Conservation (phyloP, 2,797 vertebrate species). For the Sardinella longiceps region DNA sequence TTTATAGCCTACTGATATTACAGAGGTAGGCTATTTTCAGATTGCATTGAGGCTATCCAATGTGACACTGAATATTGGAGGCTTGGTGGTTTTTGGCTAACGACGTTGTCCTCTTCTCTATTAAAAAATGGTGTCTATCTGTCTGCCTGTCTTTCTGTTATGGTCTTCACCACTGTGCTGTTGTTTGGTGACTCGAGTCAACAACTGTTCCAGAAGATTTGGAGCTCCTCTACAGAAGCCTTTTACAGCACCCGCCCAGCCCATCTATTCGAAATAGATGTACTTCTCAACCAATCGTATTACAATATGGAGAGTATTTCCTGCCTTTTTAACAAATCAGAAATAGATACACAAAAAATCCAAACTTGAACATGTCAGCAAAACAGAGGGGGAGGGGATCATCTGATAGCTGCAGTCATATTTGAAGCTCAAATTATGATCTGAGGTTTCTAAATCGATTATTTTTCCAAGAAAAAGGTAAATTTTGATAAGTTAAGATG, state of each 20-base stretch:
- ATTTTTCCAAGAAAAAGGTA: conserved; percentile 63
- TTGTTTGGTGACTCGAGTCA: background rate
- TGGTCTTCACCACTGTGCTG: too few species aligned
- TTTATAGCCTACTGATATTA: too few species aligned
- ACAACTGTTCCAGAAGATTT: conserved; percentile 53
- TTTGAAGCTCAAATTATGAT: conserved; percentile 68
- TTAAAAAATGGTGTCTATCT: background rate
- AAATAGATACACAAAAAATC: conserved; percentile 49
- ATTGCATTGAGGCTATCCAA: too few species aligned
- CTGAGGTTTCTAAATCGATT: conserved; percentile 48
- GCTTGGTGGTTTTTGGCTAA: too few species aligned
- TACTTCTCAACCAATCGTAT: conserved; percentile 58
- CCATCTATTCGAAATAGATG: conserved; percentile 46
- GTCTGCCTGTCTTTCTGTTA: background rate
- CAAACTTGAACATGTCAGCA: conserved; percentile 71
- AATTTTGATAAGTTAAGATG: conserved; percentile 33
- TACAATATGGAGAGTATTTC: conserved; percentile 52
- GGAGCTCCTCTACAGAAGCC: conserved; percentile 26
- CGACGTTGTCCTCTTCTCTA: background rate
- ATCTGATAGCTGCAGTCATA: conserved; percentile 71
- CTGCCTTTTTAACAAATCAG: conserved; percentile 72
- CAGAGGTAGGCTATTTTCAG: too few species aligned
- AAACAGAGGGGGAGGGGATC: conserved; percentile 73
- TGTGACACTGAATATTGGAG: too few species aligned
- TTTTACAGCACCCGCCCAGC: conserved; percentile 35